Percentiles rank a stretch among this genome's conserved stretches.
phyloP scores from a whole-genome alignment of 1,140 invertebrate species.

The Solen grandis region DNA sequence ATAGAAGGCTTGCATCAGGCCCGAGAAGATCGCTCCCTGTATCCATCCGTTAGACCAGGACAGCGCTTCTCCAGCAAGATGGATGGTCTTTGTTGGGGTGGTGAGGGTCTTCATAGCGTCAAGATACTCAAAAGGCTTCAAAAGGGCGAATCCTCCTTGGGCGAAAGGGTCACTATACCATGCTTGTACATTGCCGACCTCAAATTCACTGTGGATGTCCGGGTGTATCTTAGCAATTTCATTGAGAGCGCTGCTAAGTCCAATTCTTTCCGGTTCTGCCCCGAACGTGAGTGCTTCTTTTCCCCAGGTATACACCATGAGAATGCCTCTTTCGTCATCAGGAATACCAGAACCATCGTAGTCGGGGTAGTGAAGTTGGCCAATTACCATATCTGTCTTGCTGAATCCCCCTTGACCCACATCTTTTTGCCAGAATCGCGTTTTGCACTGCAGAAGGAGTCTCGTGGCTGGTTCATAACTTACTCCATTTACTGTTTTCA shows the following conservation, averaged over 20 bases:
- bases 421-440: constrained; percentile 59
- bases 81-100: too few species aligned
- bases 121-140: constrained; percentile 13
- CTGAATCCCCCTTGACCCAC: too few species aligned
- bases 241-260: constrained; percentile 52
- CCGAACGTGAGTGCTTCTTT: constrained; percentile 50
- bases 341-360: too few species aligned
- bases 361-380: too few species aligned
- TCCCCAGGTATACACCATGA: constrained; percentile 52
- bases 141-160: not conserved
- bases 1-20: too few species aligned
- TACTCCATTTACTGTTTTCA: constrained; percentile 37
- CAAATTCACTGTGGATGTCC: constrained; percentile 42
- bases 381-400: too few species aligned
- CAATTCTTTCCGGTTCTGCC: constrained; percentile 31
- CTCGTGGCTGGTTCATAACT: constrained; percentile 52
- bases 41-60: too few species aligned
- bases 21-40: too few species aligned
- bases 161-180: constrained; percentile 6
- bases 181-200: constrained; percentile 8
- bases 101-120: not conserved
- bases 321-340: too few species aligned
- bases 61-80: too few species aligned
- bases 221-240: too few species aligned
- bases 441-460: constrained; percentile 51